Conservation (phyloP, 2,113 vertebrate species). For the Ailurus styani region DNA sequence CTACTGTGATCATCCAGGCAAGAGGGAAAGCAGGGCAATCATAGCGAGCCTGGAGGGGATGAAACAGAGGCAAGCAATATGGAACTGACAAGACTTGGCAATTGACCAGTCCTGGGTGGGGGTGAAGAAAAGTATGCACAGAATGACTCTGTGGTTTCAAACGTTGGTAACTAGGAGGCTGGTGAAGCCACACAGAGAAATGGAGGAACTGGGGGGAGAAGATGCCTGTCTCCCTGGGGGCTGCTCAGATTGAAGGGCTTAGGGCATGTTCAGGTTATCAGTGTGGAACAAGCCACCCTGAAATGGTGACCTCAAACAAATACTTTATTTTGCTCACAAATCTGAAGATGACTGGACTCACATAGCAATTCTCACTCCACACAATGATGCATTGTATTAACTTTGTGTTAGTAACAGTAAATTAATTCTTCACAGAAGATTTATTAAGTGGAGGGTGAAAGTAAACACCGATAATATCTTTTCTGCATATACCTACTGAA, state of each 20-base stretch:
- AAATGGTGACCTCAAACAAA: neutral
- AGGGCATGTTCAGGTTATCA: neutral
- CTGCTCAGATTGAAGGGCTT: neutral
- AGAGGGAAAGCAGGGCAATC: neutral
- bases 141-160: neutral
- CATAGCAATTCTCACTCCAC: neutral
- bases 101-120: neutral
- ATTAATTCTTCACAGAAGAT: slow-evolving; percentile 37
- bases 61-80: neutral
- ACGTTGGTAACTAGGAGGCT: neutral
- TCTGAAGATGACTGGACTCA: neutral
- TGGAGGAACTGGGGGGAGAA: neutral
- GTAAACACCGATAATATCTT: neutral
- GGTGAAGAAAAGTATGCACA: neutral
- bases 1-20: neutral
- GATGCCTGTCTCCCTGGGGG: neutral
- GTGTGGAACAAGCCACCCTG: neutral
- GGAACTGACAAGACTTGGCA: neutral
- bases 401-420: slow-evolving; percentile 35
- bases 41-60: neutral
- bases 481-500: neutral
- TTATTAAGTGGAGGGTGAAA: slow-evolving; percentile 19
- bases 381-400: neutral
- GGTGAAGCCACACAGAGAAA: neutral
- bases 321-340: neutral